phyloP scores from a whole-genome alignment of 2,797 vertebrate species.

The Sebastes elongatus region DNA sequence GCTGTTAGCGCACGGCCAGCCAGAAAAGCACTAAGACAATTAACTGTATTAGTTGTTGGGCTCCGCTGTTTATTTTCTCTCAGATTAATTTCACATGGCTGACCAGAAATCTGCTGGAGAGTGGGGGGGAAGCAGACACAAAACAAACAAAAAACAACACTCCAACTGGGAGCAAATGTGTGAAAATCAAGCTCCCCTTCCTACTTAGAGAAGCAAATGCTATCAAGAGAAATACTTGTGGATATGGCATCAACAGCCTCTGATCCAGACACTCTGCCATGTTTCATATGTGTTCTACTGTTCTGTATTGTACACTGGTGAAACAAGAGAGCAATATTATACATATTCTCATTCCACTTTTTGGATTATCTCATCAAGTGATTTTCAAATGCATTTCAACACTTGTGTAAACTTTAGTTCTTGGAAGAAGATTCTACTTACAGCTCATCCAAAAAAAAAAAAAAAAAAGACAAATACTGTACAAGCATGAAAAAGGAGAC shows the following conservation, averaged over 20 bases:
- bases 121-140: conserved; percentile 41
- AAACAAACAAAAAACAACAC: conserved; percentile 56
- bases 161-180: conserved; percentile 54
- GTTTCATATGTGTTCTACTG: conserved; percentile 9
- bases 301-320: neutral
- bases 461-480: conserved; percentile 46
- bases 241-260: conserved; percentile 35
- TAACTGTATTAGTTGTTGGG: conserved; percentile 94
- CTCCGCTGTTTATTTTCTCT: conserved; percentile 90
- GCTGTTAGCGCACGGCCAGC: conserved; percentile 95
- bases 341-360: conserved; percentile 5
- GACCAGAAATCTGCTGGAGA: conserved; percentile 71
- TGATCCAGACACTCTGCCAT: conserved; percentile 22
- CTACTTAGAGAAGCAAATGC: conserved; percentile 28
- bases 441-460: conserved; percentile 20
- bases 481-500: conserved; percentile 64
- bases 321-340: neutral
- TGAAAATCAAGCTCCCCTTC: conserved; percentile 32
- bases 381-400: conserved; percentile 26
- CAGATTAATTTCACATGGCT: conserved; percentile 91
- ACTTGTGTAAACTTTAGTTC: conserved; percentile 39
- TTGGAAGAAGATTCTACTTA: conserved; percentile 37
- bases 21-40: conserved; percentile 91
- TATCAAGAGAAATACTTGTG: conserved; percentile 51
- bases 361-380: conserved; percentile 47